Conservation (phyloP, 2,113 vertebrate species). For the Alligator mississippiensis region DNA sequence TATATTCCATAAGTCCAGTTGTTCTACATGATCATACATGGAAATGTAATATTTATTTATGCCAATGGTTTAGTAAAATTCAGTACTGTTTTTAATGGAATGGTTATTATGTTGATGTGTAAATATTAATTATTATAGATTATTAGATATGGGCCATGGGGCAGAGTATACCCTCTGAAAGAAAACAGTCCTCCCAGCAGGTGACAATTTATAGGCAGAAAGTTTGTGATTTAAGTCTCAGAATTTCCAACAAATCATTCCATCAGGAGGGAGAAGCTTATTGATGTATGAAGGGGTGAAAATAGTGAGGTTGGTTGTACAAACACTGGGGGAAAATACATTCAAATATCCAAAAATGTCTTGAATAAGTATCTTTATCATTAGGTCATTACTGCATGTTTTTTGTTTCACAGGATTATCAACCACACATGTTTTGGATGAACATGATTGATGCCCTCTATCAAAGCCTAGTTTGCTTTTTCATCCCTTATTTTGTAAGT, state of each 20-base stretch:
- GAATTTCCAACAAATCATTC: background rate
- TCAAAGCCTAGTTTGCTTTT: constrained; percentile 97
- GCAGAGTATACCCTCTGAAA: background rate
- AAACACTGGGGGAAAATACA: background rate
- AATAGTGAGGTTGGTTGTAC: background rate
- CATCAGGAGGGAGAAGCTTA: background rate
- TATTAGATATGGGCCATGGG: background rate
- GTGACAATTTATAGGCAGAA: background rate
- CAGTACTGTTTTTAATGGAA: background rate
- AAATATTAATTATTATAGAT: background rate
- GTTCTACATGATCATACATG: background rate
- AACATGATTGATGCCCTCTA: constrained; percentile 98
- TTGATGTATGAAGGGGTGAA: background rate
- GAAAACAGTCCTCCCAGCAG: background rate
- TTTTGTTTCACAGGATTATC: constrained; percentile 87
- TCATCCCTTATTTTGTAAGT: constrained; percentile 98
- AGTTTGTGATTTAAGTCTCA: background rate
- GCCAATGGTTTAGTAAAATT: background rate
- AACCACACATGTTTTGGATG: constrained; percentile 96
- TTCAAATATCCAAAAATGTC: background rate
- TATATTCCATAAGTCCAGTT: background rate
- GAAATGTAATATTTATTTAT: background rate
- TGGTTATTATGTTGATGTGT: background rate
- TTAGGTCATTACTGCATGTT: background rate
- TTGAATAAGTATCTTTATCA: background rate